A percentile compares a stretch with the other conserved stretches of the same genome.
phyloP scores from a whole-genome alignment of 2,797 vertebrate species.

The Fundulus diaphanus region DNA sequence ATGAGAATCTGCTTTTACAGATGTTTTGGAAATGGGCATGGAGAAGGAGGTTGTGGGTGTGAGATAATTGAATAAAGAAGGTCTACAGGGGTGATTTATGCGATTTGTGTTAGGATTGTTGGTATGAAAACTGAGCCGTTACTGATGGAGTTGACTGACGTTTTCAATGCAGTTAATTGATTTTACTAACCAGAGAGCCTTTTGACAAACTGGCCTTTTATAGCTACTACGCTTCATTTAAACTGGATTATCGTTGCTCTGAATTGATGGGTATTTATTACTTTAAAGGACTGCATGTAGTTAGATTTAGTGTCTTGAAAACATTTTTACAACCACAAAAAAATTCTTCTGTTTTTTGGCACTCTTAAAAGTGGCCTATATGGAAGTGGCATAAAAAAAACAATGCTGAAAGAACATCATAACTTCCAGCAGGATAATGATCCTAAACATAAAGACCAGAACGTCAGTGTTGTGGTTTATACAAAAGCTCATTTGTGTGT shows the following conservation, averaged over 20 bases:
- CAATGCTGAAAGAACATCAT: no score
- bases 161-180: not conserved
- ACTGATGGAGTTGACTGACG: not conserved
- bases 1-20: conserved; percentile 14
- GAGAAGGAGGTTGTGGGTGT: not conserved
- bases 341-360: not conserved
- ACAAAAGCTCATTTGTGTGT: not conserved
- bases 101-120: conserved; percentile 28
- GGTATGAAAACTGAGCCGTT: not conserved
- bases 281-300: not conserved
- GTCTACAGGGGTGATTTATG: conserved; percentile 12
- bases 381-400: no score
- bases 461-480: not conserved
- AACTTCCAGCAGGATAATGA: not conserved
- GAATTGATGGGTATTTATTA: not conserved
- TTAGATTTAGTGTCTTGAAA: not conserved
- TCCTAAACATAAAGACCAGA: not conserved
- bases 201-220: not conserved
- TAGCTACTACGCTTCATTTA: not conserved
- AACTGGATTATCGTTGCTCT: not conserved
- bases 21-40: conserved; percentile 9
- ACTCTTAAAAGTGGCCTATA: not conserved
- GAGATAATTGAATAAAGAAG: not conserved
- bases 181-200: not conserved
- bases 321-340: not conserved